Percentiles rank a stretch among this genome's conserved stretches.
Conservation (phyloP, 2,797 vertebrate genomes). For the Trematomus bernacchii region DNA sequence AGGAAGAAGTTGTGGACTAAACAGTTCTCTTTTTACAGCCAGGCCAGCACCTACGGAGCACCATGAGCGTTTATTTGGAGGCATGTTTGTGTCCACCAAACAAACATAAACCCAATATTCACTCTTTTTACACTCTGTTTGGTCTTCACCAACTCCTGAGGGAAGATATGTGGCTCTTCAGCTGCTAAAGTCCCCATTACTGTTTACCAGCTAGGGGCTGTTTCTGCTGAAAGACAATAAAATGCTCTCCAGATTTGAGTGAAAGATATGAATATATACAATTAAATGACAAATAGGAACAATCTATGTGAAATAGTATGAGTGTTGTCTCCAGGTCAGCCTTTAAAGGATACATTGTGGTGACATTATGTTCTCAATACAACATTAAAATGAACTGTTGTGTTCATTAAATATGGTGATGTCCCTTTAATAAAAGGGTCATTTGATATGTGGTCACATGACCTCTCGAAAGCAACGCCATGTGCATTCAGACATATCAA, state of each 20-base stretch:
- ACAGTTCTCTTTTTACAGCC: no score
- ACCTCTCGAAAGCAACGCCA: background rate
- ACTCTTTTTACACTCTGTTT: background rate
- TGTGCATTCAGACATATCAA: background rate
- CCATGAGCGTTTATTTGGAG: background rate
- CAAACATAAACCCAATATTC: background rate
- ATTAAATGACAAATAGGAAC: background rate
- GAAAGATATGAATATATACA: background rate
- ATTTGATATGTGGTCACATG: conserved; percentile 8
- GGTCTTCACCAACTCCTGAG: background rate
- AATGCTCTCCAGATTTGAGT: background rate
- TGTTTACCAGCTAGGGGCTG: background rate
- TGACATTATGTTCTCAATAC: background rate
- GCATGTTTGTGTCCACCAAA: background rate
- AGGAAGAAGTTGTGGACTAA: background rate
- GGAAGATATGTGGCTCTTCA: background rate
- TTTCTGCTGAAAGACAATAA: background rate
- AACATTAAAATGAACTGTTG: background rate
- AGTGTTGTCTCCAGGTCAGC: background rate
- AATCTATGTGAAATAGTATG: background rate
- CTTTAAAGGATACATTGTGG: background rate
- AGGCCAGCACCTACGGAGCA: background rate
- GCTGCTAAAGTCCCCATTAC: background rate
- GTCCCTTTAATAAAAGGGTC: background rate
- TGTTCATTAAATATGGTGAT: background rate